These are phyloP conservation scores for Dioctria rufipes DNA, from an alignment of 2,888 invertebrate species.

Conservation along the genomic window DNA sequence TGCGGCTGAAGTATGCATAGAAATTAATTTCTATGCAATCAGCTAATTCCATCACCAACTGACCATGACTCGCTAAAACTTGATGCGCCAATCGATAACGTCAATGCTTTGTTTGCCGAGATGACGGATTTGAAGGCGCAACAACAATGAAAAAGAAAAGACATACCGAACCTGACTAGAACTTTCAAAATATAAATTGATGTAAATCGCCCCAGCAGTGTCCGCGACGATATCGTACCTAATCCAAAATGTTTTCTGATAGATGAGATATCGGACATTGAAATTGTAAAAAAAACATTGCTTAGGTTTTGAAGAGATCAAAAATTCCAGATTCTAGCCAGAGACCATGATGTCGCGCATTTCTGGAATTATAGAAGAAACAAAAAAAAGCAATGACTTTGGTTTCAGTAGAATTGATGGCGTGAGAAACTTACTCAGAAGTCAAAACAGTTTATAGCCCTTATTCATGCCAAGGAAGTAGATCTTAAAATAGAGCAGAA, in stretches of 20 bases:
- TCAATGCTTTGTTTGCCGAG: conserved; percentile 43
- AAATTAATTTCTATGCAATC: conserved; percentile 30
- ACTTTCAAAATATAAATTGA: not conserved
- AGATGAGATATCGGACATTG: not conserved
- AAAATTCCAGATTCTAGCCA: not conserved
- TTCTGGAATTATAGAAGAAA: not conserved
- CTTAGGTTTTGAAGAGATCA: not conserved
- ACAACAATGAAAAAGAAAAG: conserved; percentile 1
- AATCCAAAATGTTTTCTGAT: not conserved
- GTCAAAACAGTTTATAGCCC: too few relatives aligned
- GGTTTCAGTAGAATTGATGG: not conserved
- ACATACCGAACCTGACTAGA: not conserved
- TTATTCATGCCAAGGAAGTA: too few relatives aligned
- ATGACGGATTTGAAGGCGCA: conserved; percentile 17
- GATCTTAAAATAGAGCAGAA: too few relatives aligned
- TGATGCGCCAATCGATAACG: conserved; percentile 29
- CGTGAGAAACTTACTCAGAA: not conserved
- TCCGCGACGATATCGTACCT: not conserved
- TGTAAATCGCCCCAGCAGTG: not conserved
- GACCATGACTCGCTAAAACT: conserved; percentile 27
- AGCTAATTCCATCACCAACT: conserved; percentile 28
- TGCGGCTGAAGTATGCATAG: not conserved
- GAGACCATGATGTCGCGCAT: not conserved
- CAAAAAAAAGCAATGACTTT: not conserved
- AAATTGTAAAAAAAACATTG: not conserved